Conservation (phyloP, 2,888 invertebrate species). For the Agelastica alni region DNA sequence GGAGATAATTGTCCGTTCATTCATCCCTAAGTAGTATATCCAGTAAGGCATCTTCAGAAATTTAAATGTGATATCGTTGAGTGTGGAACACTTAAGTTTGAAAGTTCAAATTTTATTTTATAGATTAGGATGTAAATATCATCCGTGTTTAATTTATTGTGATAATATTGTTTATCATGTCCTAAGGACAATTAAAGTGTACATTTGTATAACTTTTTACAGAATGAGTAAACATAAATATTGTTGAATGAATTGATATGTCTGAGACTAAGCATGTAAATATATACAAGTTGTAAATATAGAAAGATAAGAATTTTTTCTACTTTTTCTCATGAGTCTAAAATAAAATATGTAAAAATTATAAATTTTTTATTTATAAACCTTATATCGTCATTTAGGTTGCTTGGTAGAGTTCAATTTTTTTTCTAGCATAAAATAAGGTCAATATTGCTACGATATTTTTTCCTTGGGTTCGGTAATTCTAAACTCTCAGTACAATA, state of each 20-base stretch:
- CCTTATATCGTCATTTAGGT: not conserved
- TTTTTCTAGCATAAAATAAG: no score
- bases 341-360: not conserved
- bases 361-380: no score
- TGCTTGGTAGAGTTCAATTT: no score
- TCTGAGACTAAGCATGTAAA: not conserved
- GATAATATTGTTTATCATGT: slow-evolving; percentile 12
- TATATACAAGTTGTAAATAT: slow-evolving; percentile 5
- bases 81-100: slow-evolving; percentile 31
- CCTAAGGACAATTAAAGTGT: slow-evolving; percentile 6
- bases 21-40: slow-evolving; percentile 62
- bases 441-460: no score
- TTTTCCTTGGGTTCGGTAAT: no score
- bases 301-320: not conserved
- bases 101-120: slow-evolving; percentile 16
- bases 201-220: slow-evolving; percentile 1
- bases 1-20: slow-evolving; percentile 83
- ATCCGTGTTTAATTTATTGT: slow-evolving; percentile 16
- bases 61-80: slow-evolving; percentile 32
- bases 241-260: not conserved
- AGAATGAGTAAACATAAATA: not conserved
- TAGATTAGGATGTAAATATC: slow-evolving; percentile 9
- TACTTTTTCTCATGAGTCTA: not conserved
- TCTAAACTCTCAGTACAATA: no score
- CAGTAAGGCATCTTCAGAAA: slow-evolving; percentile 20